phyloP scores from a whole-genome alignment of 2,888 invertebrate species.

The Nephrotoma appendiculata region DNA sequence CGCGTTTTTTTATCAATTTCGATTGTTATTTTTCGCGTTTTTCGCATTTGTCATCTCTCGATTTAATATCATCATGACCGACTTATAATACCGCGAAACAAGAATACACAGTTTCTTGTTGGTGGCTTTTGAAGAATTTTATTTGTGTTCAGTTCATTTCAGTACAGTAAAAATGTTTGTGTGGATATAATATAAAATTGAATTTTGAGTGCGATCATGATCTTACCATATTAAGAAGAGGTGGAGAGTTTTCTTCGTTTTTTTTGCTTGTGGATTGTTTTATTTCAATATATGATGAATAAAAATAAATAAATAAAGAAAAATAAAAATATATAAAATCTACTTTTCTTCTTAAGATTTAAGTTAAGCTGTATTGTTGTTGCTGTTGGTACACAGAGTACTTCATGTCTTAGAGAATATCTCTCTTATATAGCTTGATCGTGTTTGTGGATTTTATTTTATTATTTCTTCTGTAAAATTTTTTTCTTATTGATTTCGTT shows the following conservation, averaged over 20 bases:
- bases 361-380: not conserved
- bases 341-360: not conserved
- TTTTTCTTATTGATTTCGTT: not conserved
- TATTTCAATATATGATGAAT: not conserved
- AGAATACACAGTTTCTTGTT: not conserved
- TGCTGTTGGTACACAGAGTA: not conserved
- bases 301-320: not conserved
- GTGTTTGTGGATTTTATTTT: not conserved
- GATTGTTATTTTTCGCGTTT: not conserved
- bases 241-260: not conserved
- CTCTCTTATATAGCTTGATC: not conserved
- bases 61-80: not conserved
- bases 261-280: not conserved
- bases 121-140: not conserved
- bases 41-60: not conserved
- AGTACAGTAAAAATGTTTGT: not conserved
- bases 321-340: not conserved
- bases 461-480: not conserved
- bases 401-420: not conserved
- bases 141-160: not conserved
- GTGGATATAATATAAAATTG: not conserved
- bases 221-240: not conserved
- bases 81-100: not conserved
- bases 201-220: not conserved
- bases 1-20: not conserved